A percentile compares a stretch with the other conserved stretches of the same genome.
These are phyloP conservation scores for Stenolophus ochropezus DNA, from an alignment of 2,888 invertebrate genomes.

Conservation along the genomic window DNA sequence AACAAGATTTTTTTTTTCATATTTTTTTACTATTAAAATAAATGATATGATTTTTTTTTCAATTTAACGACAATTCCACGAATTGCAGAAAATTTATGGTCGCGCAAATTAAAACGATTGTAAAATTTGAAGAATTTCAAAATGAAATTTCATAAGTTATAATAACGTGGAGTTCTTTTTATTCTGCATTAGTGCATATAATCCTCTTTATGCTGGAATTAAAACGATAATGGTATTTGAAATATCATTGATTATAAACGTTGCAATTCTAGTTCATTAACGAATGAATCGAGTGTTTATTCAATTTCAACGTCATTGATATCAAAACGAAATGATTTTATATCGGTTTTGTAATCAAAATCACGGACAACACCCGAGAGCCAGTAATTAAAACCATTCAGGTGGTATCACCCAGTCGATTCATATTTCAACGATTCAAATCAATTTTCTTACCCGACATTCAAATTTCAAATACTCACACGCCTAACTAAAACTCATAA, in stretches of 20 bases:
- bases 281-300: slow-evolving; percentile 51
- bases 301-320: slow-evolving; percentile 49
- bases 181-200: slow-evolving; percentile 15
- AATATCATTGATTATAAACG: slow-evolving; percentile 51
- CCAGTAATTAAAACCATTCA: slow-evolving; percentile 34
- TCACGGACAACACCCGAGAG: slow-evolving; percentile 25
- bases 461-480: neutral
- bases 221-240: slow-evolving; percentile 44
- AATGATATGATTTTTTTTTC: no score
- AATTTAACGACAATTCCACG: no score
- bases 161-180: neutral
- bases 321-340: slow-evolving; percentile 52
- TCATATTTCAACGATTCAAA: neutral
- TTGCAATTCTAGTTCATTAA: slow-evolving; percentile 47
- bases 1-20: no score
- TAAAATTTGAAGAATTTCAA: slow-evolving; percentile 13
- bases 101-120: neutral
- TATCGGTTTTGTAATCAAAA: slow-evolving; percentile 38
- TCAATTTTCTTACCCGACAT: neutral
- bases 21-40: no score
- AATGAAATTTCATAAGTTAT: neutral
- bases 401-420: slow-evolving; percentile 4
- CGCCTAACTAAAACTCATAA: neutral
- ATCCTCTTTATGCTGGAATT: slow-evolving; percentile 8
- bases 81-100: no score